Conservation (phyloP, 2,888 invertebrate species). For the Synanthedon vespiformis region DNA sequence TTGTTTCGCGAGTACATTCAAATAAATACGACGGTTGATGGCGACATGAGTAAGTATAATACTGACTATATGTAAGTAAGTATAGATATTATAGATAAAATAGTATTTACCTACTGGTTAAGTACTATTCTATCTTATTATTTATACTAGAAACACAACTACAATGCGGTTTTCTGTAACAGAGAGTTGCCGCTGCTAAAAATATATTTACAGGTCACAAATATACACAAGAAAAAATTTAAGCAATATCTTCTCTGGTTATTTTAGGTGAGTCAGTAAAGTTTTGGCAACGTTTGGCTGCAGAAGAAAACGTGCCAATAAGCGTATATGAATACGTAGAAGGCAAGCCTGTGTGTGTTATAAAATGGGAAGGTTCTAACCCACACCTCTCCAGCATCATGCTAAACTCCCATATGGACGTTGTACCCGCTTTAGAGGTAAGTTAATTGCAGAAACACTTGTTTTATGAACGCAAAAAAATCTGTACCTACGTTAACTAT, state of each 20-base stretch:
- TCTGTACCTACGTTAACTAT: no score
- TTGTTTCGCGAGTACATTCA: constrained; percentile 25
- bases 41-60: constrained; percentile 25
- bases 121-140: no score
- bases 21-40: constrained; percentile 32
- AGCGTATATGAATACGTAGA: constrained; percentile 61
- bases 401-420: constrained; percentile 95
- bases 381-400: constrained; percentile 80
- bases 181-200: no score
- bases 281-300: constrained; percentile 79
- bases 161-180: no score
- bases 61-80: no score
- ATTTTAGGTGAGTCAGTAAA: constrained; percentile 74
- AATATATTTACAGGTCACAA: no score
- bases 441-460: constrained; percentile 13
- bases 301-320: constrained; percentile 74
- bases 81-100: no score
- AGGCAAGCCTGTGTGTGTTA: constrained; percentile 64
- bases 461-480: no score
- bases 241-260: no score
- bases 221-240: no score
- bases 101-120: no score
- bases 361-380: constrained; percentile 82
- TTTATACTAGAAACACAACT: no score
- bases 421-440: constrained; percentile 88